These are phyloP conservation scores for Ophion costatus DNA, from an alignment of 2,888 invertebrate genomes.

Conservation along the genomic window DNA sequence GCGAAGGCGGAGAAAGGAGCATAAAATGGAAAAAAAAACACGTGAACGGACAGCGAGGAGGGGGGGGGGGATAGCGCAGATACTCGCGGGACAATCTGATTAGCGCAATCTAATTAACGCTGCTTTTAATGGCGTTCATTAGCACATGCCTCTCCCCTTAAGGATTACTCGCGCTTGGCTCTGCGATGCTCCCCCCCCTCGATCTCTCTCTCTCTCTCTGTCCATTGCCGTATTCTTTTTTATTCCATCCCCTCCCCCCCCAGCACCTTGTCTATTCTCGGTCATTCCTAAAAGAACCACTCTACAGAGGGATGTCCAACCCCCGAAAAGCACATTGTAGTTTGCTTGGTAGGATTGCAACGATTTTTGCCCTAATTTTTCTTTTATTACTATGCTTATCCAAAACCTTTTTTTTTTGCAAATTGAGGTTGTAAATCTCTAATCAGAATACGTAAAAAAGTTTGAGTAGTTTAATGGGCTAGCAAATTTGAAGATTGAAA, in stretches of 20 bases:
- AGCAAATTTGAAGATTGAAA: too few species aligned
- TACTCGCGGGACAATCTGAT: slow-evolving; percentile 82
- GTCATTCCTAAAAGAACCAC: too few species aligned
- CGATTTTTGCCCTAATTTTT: too few species aligned
- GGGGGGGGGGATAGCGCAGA: slow-evolving; percentile 71
- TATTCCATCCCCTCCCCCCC: background rate
- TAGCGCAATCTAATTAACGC: slow-evolving; percentile 83
- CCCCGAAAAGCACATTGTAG: too few species aligned
- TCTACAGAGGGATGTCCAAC: too few species aligned
- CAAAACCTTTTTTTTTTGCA: too few species aligned
- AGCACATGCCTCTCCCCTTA: slow-evolving; percentile 79
- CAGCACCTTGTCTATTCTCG: too few species aligned
- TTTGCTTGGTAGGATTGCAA: too few species aligned
- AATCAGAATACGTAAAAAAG: too few species aligned
- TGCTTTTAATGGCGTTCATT: slow-evolving; percentile 84
- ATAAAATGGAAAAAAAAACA: slow-evolving; percentile 39
- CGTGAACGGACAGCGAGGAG: slow-evolving; percentile 55
- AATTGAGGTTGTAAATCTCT: too few species aligned
- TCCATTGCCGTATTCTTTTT: background rate
- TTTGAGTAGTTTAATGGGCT: too few species aligned
- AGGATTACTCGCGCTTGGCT: slow-evolving; percentile 68
- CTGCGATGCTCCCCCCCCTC: slow-evolving; percentile 66
- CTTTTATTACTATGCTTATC: too few species aligned
- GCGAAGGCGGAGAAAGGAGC: slow-evolving; percentile 10
- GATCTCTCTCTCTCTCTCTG: slow-evolving; percentile 53